Evolutionary conservation across 2,888 invertebrate genomes (phyloP).

Genomic region (Idaea biselata): DNA sequence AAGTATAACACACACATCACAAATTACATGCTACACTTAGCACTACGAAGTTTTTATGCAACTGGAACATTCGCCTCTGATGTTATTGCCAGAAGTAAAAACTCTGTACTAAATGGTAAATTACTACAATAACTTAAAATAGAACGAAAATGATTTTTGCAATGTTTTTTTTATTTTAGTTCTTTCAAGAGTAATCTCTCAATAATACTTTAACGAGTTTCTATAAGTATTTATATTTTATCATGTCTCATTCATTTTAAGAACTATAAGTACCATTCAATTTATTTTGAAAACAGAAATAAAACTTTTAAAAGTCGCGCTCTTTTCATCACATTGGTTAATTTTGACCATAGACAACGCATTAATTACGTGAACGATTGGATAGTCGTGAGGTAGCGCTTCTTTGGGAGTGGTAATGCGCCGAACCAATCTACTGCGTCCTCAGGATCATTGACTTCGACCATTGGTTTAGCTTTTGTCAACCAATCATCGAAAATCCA

Average conservation of each 20-base stretch:
- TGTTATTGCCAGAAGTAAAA: background rate
- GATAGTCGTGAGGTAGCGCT: constrained; percentile 61
- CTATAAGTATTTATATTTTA: too few relatives aligned
- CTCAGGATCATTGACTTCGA: constrained; percentile 87
- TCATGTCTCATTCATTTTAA: too few relatives aligned
- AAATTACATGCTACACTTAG: background rate
- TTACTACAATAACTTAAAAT: background rate
- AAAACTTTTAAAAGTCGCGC: constrained; percentile 18
- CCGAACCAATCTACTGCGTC: constrained; percentile 86
- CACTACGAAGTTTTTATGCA: background rate
- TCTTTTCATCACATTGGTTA: constrained; percentile 32
- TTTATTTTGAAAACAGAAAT: constrained; percentile 3
- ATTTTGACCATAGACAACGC: constrained; percentile 61
- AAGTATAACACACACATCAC: too few relatives aligned
- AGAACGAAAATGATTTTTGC: background rate
- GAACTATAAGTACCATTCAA: background rate
- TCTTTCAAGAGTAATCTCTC: background rate
- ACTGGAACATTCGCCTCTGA: background rate
- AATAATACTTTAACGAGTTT: too few relatives aligned
- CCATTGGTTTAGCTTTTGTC: constrained; percentile 92
- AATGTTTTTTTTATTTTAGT: background rate
- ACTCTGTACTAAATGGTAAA: background rate
- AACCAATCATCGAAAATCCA: constrained; percentile 94
- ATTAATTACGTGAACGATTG: constrained; percentile 74
- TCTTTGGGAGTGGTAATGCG: constrained; percentile 84